Conservation (phyloP, 2,113 vertebrate genomes). For the Nesogale talazaci region DNA sequence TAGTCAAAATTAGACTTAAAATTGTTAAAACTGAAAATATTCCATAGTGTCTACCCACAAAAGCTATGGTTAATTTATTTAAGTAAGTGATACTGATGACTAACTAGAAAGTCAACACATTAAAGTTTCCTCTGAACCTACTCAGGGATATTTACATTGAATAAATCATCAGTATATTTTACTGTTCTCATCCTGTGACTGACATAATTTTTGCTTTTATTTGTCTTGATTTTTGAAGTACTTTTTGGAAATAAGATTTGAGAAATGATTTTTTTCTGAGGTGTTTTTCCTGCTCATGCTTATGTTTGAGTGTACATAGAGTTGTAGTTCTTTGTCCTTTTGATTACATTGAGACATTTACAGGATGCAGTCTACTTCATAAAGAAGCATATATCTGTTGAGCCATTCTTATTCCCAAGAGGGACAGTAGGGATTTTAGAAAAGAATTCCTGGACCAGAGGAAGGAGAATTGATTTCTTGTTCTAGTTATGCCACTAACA, state of each 20-base stretch:
- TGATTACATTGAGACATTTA: neutral
- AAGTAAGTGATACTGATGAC: neutral
- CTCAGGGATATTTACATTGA: slow-evolving; percentile 20
- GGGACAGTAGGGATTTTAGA: neutral
- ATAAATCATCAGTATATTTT: neutral
- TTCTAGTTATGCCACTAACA: neutral
- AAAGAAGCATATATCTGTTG: neutral
- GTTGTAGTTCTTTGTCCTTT: slow-evolving; percentile 33
- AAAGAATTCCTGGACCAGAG: neutral
- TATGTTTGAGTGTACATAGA: neutral
- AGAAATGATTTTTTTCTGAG: neutral
- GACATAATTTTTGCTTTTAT: neutral
- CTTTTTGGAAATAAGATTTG: slow-evolving; percentile 29
- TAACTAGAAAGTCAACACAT: neutral
- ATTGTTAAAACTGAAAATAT: slow-evolving; percentile 18
- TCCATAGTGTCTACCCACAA: neutral
- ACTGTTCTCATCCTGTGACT: slow-evolving; percentile 1
- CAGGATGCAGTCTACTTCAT: neutral
- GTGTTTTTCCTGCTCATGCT: neutral
- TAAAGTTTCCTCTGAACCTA: slow-evolving; percentile 16
- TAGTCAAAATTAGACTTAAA: slow-evolving; percentile 30
- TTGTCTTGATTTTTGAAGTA: neutral
- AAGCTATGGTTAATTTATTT: neutral
- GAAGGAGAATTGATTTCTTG: slow-evolving; percentile 3
- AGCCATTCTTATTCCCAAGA: slow-evolving; percentile 4